Evolutionary conservation across 2,888 invertebrate genomes (phyloP).

Genomic region (Penaeus monodon): DNA sequence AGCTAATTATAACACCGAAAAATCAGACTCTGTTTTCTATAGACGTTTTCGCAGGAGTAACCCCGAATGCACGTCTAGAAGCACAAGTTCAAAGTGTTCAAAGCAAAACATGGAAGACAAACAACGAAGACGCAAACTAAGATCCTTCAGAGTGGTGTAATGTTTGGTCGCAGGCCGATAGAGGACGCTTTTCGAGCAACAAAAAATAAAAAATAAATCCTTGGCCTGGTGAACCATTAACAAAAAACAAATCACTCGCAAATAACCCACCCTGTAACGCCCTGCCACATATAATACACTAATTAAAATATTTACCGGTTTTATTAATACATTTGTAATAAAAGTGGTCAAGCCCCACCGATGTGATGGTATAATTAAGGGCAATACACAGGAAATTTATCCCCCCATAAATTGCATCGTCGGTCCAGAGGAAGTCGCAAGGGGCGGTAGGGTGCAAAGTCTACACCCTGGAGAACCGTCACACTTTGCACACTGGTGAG

Average conservation of each 20-base stretch:
- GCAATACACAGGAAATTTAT: conserved; percentile 34
- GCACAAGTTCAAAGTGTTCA: too few relatives aligned
- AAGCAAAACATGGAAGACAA: too few relatives aligned
- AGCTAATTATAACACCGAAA: too few relatives aligned
- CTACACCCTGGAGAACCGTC: too few relatives aligned
- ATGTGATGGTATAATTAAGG: conserved; percentile 50
- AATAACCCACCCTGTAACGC: conserved; percentile 20
- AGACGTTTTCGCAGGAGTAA: too few relatives aligned
- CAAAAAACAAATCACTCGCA: conserved; percentile 23
- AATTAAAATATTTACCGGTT: conserved; percentile 44
- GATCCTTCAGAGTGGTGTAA: too few relatives aligned
- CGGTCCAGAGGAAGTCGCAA: conserved; percentile 7
- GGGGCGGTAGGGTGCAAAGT: conserved; percentile 18
- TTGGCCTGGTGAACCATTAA: not conserved
- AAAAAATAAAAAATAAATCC: not conserved
- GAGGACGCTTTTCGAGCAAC: not conserved
- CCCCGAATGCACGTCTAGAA: too few relatives aligned
- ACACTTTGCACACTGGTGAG: too few relatives aligned
- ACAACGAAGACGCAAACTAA: too few relatives aligned
- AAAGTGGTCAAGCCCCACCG: conserved; percentile 35
- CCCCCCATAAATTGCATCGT: conserved; percentile 28
- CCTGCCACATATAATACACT: conserved; percentile 36
- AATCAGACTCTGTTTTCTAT: too few relatives aligned
- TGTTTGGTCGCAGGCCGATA: too few relatives aligned
- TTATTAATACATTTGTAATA: conserved; percentile 53